Evolutionary conservation across 2,797 vertebrate genomes (phyloP).

Genomic region (Moxostoma hubbsi): DNA sequence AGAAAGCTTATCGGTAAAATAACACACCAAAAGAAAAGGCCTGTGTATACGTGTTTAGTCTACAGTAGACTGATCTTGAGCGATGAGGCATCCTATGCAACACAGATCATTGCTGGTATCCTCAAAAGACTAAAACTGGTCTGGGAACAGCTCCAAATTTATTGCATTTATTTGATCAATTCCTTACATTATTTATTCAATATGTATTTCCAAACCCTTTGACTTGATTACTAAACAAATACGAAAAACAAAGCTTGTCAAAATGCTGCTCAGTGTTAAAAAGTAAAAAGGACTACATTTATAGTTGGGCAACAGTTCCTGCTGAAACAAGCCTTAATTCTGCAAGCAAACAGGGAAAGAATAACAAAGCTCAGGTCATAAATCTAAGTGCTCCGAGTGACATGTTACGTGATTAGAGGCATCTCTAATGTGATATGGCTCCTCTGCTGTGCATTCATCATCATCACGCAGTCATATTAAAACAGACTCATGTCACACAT

Average conservation of each 20-base stretch:
- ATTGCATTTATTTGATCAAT: background rate
- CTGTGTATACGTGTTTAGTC: slow-evolving; percentile 17
- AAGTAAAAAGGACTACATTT: background rate
- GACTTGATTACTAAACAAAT: slow-evolving; percentile 9
- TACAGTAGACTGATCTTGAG: slow-evolving; percentile 14
- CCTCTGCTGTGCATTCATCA: slow-evolving; percentile 69
- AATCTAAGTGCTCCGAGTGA: slow-evolving; percentile 68
- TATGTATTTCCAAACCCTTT: background rate
- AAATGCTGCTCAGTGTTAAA: background rate
- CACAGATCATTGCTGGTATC: slow-evolving; percentile 5
- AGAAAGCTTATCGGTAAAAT: slow-evolving; percentile 36
- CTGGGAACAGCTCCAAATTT: slow-evolving; percentile 3
- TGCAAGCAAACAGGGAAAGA: slow-evolving; percentile 5
- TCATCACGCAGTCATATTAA: slow-evolving; percentile 56
- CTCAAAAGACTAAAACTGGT: slow-evolving; percentile 5
- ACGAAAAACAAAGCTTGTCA: background rate
- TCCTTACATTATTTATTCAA: slow-evolving; percentile 13
- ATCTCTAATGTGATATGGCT: slow-evolving; percentile 66
- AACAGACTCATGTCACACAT: slow-evolving; percentile 26
- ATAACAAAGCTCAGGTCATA: slow-evolving; percentile 56
- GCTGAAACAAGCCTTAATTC: slow-evolving; percentile 1
- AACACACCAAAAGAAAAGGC: slow-evolving; percentile 40
- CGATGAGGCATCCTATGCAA: slow-evolving; percentile 2
- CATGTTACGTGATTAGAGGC: slow-evolving; percentile 70
- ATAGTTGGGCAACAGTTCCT: background rate